Evolutionary conservation across 2,797 vertebrate genomes (phyloP).

Genomic region (Lophius americanus): DNA sequence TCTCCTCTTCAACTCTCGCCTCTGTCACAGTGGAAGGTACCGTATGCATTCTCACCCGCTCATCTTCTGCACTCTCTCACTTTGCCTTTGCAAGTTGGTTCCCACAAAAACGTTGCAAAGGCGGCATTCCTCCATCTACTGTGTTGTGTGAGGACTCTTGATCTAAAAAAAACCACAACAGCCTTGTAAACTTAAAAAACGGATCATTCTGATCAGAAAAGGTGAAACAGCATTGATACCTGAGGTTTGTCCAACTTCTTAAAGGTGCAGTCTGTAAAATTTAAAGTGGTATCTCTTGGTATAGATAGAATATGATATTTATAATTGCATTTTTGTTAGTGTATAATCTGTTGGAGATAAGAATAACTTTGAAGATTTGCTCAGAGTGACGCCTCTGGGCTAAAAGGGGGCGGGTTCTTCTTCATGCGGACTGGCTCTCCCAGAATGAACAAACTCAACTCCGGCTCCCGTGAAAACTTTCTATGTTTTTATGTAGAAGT

Average conservation of each 20-base stretch:
- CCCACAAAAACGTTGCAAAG: neutral
- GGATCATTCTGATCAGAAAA: neutral
- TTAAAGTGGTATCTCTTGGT: no score
- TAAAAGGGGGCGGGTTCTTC: no score
- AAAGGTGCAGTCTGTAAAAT: no score
- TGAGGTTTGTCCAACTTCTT: neutral
- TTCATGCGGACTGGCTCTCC: no score
- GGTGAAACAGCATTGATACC: neutral
- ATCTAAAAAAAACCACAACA: neutral
- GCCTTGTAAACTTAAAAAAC: neutral
- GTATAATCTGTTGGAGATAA: no score
- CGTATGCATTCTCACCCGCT: constrained; percentile 52
- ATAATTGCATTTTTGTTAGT: no score
- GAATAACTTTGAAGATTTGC: no score
- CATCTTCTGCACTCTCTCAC: constrained; percentile 23
- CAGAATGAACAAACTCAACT: no score
- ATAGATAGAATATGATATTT: no score
- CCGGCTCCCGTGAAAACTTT: no score
- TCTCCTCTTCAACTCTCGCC: constrained; percentile 58
- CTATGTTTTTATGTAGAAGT: no score
- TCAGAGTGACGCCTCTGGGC: no score
- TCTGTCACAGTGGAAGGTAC: constrained; percentile 81
- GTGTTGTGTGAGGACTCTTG: neutral
- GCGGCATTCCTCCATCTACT: neutral
- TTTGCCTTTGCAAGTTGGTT: constrained; percentile 8